Base-by-base conservation (phyloP, 2,888 invertebrate species). In the Orthonevra nobilis region DNA sequence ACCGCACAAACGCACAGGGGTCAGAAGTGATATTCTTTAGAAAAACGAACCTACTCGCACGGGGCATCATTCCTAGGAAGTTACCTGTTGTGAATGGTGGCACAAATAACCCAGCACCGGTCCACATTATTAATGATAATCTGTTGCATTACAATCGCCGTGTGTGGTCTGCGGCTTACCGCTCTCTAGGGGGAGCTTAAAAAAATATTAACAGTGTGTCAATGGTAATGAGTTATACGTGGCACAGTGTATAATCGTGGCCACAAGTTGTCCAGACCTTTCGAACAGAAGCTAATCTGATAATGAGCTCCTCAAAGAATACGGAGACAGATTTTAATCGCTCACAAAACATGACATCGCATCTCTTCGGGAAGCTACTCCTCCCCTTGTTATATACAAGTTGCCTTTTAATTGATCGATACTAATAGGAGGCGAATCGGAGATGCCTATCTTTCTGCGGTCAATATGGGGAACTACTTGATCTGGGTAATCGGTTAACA, bases 271-370 rank as follows among this genome's bases (percentile, higher is more conserved):
- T 36, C 60, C 48, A 50, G 28, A 32, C 48, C n/a, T n/a, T n/a
- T n/a, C n/a, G n/a, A 54, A 79, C 86, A 86, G 87, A 86, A 87
- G 87, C 86, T 87, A 84, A 87, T 87, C 86, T 86, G 87, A 87
- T 87, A 87, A 87, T 86, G 84, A 84, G 83, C 84, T 84, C 83
- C 84, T 73, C 54, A 79, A 54, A 40, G 61, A 68, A 61, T 64
- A 70, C 23, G 56, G 48, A 54, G 73, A 73, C 81, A 63, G 74
- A 74, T 73, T 74, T 63, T 81, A 74, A 81, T 74, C 81, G 58
- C 28, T 15, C 20, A 56, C 54, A 61, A 74, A 66, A 81, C 81
- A 81, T 81, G 74, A 81, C 74, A 81, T n/a, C n/a, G n/a, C 68
- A 74, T 74, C 81, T 74, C 81, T 68, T 50, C 63, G 38, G 54